These are phyloP conservation scores for Actenoides lindsayi DNA, from an alignment of 2,113 vertebrate genomes.

Conservation along the genomic window DNA sequence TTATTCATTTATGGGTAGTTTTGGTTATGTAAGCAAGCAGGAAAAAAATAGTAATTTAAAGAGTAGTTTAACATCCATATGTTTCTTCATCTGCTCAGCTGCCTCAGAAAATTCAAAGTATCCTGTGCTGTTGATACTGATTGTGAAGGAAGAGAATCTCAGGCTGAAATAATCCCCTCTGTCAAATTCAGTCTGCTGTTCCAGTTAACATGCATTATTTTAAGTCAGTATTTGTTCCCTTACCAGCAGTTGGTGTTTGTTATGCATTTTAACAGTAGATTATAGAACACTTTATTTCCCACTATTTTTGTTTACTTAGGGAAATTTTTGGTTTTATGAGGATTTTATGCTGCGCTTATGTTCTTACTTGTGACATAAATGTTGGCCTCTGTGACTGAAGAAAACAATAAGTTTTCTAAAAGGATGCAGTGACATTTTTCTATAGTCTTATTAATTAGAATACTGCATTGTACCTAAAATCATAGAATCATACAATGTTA, in stretches of 20 bases:
- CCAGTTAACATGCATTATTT: not conserved
- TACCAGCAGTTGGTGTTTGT: not conserved
- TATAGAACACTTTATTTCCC: not conserved
- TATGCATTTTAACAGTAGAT: not conserved
- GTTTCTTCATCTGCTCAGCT: not conserved
- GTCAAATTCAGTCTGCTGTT: not conserved
- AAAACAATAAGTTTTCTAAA: not conserved
- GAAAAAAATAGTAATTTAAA: not conserved
- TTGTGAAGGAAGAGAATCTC: not conserved
- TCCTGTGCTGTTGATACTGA: not conserved
- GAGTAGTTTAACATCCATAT: not conserved
- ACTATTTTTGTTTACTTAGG: not conserved
- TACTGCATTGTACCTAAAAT: not conserved
- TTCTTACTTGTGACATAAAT: not conserved
- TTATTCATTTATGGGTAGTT: not conserved
- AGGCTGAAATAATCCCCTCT: not conserved
- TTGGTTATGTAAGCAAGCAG: not conserved
- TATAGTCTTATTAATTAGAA: not conserved
- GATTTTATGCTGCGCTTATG: not conserved
- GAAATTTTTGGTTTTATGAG: not conserved
- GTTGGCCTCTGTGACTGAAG: not conserved
- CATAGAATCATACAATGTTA: not conserved
- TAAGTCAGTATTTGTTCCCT: not conserved
- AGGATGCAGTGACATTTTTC: not conserved
- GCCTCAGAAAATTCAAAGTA: not conserved